phyloP scores from a whole-genome alignment of 2,113 vertebrate genomes.

The Melospiza georgiana region DNA sequence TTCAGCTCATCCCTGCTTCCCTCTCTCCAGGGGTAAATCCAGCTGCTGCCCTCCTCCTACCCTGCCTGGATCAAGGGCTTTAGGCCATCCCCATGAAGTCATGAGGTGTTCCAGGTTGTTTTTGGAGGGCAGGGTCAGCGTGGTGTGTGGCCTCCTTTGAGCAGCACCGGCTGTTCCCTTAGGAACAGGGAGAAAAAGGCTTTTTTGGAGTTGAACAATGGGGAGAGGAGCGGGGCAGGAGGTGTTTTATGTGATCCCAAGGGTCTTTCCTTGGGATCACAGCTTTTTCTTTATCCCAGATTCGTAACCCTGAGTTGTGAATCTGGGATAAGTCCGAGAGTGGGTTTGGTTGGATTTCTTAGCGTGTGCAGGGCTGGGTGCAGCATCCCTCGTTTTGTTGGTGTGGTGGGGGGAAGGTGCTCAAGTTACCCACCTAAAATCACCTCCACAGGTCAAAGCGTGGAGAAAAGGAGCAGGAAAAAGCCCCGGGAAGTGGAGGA shows the following conservation, averaged over 20 bases:
- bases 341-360: background rate
- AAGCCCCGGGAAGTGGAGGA: background rate
- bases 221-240: background rate
- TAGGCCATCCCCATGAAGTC: background rate
- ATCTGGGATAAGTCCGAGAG: rapidly evolving
- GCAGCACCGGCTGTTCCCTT: background rate
- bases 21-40: rapidly evolving
- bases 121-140: background rate
- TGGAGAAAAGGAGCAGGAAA: background rate
- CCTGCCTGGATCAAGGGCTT: rapidly evolving
- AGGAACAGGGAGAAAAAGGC: background rate
- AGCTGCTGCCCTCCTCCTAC: background rate
- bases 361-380: rapidly evolving
- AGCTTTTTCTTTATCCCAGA: too few species aligned
- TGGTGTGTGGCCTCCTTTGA: background rate
- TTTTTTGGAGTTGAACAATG: background rate
- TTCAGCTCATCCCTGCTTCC: background rate
- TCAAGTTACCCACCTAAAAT: background rate
- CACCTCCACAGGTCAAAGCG: background rate
- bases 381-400: rapidly evolving
- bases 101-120: rapidly evolving
- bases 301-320: too few species aligned
- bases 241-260: background rate
- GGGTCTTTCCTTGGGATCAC: background rate
- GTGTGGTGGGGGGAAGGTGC: background rate